phyloP scores from a whole-genome alignment of 1,140 invertebrate species.

The Parapsyche elsis region DNA sequence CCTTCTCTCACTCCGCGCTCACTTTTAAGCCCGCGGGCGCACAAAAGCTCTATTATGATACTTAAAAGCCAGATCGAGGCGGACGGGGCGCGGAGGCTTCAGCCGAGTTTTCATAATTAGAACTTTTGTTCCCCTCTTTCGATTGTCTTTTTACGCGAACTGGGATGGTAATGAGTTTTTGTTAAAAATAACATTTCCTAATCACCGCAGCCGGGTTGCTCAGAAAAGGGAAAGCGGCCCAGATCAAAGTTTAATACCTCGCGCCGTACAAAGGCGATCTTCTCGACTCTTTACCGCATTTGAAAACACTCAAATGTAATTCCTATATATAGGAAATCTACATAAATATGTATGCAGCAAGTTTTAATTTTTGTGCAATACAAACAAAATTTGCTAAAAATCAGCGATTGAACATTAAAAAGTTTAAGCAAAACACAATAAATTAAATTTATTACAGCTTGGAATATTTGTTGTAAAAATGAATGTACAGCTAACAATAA shows the following conservation, averaged over 20 bases:
- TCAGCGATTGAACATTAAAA: no score
- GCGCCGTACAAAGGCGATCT: conserved; percentile 10
- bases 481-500: no score
- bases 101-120: conserved; percentile 51
- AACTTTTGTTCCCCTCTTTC: conserved; percentile 47
- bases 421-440: no score
- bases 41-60: conserved; percentile 50
- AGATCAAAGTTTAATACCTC: conserved; percentile 25
- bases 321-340: neutral
- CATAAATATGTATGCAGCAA: no score
- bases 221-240: conserved; percentile 10
- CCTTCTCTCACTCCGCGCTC: neutral
- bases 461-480: no score
- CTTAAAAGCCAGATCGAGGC: conserved; percentile 31
- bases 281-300: neutral
- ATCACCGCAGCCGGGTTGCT: conserved; percentile 25
- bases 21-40: conserved; percentile 17
- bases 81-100: conserved; percentile 28
- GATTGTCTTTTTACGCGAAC: conserved; percentile 51
- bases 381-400: no score
- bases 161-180: conserved; percentile 53
- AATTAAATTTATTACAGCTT: no score
- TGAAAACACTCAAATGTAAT: neutral
- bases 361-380: no score
- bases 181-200: conserved; percentile 52